Base-by-base conservation (phyloP, 1,140 invertebrate genomes). In the Drosophila ananassae region DNA sequence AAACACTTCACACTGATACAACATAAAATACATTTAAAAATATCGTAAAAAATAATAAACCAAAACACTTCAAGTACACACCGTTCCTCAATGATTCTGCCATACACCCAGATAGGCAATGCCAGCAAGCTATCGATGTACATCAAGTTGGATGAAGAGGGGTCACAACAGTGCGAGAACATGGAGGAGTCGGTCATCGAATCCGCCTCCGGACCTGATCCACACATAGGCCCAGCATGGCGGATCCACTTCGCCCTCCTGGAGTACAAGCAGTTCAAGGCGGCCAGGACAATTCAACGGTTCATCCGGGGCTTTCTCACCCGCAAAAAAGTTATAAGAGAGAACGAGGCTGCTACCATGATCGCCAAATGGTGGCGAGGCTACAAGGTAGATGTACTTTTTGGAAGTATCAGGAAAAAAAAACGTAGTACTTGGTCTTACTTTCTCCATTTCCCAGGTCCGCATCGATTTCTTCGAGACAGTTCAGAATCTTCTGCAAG, bases 251-350 rank as follows among this genome's bases (percentile, higher is more conserved):
- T 9, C 22, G 44, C 21, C 6, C 9, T 87, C 7, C 59, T 85
- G 0, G 89, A 91, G 0, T 85, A 91, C 52, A 67, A 73, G 6
- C 78, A 79, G 25, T 91, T 90, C 22, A 79, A 76, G 46, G 67
- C 89, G 0, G 83, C 89, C 0, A 82, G 89, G 17, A 53, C n/a
- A 0, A 77, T 91, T 1, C 89, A 91, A 22, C 4, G 51, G 0
- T 0, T 24, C 0, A 17, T 68, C 12, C 75, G 89, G 0, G 78
- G 89, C 2, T 91, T 61, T 53, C 37, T 64, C 32, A 1, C 0
- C n/a, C 4, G 54, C 9, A 0, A 12, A 28, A 0, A 13, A 1
- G 0, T 10, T 0, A 0, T 24, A 12, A 2, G 0, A 3, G 1
- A n/a, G 3, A 34, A 34, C 2, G 0, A 2, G 13, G 80, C 85